Conservation (phyloP, 2,113 vertebrate genomes). For the Polypterus bichir region DNA sequence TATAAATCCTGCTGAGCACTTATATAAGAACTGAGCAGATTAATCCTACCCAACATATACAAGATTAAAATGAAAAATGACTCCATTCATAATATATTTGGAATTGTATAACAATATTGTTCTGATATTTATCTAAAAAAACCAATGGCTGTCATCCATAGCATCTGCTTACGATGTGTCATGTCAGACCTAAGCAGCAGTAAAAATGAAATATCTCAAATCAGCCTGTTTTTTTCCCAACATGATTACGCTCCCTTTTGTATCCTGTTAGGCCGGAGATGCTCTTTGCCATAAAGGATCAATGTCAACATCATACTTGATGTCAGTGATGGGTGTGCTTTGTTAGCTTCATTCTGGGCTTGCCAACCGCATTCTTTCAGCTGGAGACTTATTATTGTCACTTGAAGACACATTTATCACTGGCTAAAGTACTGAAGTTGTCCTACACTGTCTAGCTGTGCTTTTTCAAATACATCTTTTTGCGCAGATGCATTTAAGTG, state of each 20-base stretch:
- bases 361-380: too few relatives aligned
- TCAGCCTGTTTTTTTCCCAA: conserved; percentile 8
- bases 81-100: conserved; percentile 14
- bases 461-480: too few relatives aligned
- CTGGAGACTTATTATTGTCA: too few relatives aligned
- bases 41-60: conserved; percentile 14
- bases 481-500: too few relatives aligned
- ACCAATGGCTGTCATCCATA: conserved; percentile 8
- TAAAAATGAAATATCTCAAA: conserved; percentile 11
- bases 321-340: not conserved
- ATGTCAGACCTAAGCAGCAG: conserved; percentile 8
- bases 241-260: conserved; percentile 1
- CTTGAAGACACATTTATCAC: too few relatives aligned
- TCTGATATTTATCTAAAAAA: conserved; percentile 20
- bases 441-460: too few relatives aligned
- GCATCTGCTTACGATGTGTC: conserved; percentile 13
- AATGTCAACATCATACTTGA: conserved; percentile 5
- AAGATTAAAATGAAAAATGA: conserved; percentile 23
- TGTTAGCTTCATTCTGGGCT: not conserved
- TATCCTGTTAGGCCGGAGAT: conserved; percentile 7
- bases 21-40: conserved; percentile 22
- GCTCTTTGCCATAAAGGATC: conserved; percentile 11
- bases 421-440: too few relatives aligned
- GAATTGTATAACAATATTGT: conserved; percentile 12
- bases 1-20: conserved; percentile 22